These are phyloP conservation scores for Brachypteracias leptosomus DNA, from an alignment of 2,113 vertebrate genomes.

Conservation along the genomic window DNA sequence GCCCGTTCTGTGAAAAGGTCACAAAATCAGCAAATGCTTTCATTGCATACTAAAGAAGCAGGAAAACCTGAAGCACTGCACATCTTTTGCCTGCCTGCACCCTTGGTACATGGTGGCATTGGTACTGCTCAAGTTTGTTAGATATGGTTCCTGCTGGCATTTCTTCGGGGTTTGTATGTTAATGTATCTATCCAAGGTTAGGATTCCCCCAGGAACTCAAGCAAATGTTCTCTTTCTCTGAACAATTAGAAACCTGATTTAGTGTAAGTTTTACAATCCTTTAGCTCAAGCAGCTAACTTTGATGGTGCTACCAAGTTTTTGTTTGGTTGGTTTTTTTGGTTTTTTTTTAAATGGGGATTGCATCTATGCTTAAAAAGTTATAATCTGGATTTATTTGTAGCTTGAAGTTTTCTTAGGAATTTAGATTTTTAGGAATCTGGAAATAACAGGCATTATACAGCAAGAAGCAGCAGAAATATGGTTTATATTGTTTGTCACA, in stretches of 20 bases:
- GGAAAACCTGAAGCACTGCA: neutral
- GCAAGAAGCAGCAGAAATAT: neutral
- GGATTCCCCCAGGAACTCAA: neutral
- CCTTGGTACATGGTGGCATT: too few species aligned
- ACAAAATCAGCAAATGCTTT: neutral
- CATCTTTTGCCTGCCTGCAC: neutral
- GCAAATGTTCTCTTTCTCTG: neutral
- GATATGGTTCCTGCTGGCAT: neutral
- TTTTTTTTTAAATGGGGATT: neutral
- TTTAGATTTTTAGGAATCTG: neutral
- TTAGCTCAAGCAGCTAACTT: neutral
- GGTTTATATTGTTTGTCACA: neutral
- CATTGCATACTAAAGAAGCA: neutral
- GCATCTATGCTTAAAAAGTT: neutral
- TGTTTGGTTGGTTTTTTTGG: too few species aligned
- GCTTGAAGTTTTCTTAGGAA: neutral
- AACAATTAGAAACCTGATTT: neutral
- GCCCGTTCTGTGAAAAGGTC: neutral
- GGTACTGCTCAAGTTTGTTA: neutral
- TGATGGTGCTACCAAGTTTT: accelerated
- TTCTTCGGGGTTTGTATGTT: neutral
- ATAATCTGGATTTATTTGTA: neutral
- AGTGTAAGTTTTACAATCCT: neutral
- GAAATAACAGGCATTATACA: neutral
- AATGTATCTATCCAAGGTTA: neutral